These are phyloP conservation scores for Nothobranchius kuhntae DNA, from an alignment of 2,113 vertebrate genomes.

Conservation along the genomic window DNA sequence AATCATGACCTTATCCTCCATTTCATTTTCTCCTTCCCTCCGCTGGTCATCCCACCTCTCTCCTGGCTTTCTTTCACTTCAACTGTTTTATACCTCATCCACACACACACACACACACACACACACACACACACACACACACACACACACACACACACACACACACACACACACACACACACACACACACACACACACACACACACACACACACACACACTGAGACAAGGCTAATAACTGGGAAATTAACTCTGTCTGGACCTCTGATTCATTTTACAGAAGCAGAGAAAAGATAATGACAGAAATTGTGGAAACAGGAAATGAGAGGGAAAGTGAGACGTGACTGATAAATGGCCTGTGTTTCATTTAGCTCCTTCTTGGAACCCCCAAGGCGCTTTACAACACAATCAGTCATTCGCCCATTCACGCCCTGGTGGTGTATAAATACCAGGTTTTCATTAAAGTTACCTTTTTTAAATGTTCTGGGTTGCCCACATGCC, in stretches of 20 bases:
- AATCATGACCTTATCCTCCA: constrained; percentile 38
- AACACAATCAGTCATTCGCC: too few species aligned
- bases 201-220: neutral
- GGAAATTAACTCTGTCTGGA: constrained; percentile 34
- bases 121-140: constrained; percentile 24
- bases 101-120: constrained; percentile 21
- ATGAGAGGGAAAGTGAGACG: constrained; percentile 17
- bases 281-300: constrained; percentile 30
- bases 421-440: too few species aligned
- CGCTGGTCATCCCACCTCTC: neutral
- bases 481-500: too few species aligned
- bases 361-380: constrained; percentile 32
- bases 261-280: constrained; percentile 35
- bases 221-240: neutral
- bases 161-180: neutral
- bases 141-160: constrained; percentile 3
- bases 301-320: constrained; percentile 25
- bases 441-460: too few species aligned
- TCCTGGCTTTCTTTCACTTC: constrained; percentile 4
- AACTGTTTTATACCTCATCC: constrained; percentile 21
- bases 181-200: neutral
- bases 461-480: too few species aligned
- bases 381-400: too few species aligned
- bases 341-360: constrained; percentile 27
- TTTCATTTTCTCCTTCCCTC: constrained; percentile 12